A percentile compares a stretch with the other conserved stretches of the same genome.
Evolutionary conservation across 2,888 invertebrate species (phyloP).

Genomic region (Lagria hirta): DNA sequence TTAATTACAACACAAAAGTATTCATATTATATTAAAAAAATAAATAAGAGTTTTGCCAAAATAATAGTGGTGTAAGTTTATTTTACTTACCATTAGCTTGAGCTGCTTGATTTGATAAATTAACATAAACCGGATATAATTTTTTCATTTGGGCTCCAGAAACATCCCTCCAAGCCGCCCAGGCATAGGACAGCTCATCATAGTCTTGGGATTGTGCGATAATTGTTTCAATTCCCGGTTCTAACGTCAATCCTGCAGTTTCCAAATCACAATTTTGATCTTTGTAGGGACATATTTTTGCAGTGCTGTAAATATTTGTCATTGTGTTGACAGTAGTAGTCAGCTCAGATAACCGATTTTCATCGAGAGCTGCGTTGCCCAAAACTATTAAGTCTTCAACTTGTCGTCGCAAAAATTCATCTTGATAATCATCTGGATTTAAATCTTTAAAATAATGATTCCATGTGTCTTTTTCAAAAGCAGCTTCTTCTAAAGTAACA

Average conservation of each 20-base stretch:
- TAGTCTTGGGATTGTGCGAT: slow-evolving; percentile 58
- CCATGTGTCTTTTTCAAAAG: slow-evolving; percentile 53
- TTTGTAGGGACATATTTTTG: slow-evolving; percentile 52
- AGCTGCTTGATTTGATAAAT: slow-evolving; percentile 65
- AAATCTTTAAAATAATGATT: slow-evolving; percentile 47
- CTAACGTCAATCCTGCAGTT: slow-evolving; percentile 43
- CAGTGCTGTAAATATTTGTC: slow-evolving; percentile 52
- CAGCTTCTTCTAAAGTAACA: slow-evolving; percentile 37
- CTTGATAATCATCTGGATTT: slow-evolving; percentile 50
- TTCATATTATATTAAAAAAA: too few relatives aligned
- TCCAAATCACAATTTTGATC: slow-evolving; percentile 47
- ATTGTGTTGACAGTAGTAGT: slow-evolving; percentile 37
- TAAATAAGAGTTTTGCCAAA: too few relatives aligned
- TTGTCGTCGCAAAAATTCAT: slow-evolving; percentile 52
- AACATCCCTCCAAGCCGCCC: slow-evolving; percentile 66
- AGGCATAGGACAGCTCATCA: slow-evolving; percentile 63
- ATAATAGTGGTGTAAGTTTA: too few relatives aligned
- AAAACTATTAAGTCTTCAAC: slow-evolving; percentile 54
- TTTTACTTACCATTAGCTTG: slow-evolving; percentile 51
- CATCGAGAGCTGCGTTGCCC: slow-evolving; percentile 54
- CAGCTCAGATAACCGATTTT: too few relatives aligned
- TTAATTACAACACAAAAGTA: too few relatives aligned
- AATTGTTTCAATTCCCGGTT: slow-evolving; percentile 53
- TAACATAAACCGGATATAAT: slow-evolving; percentile 63
- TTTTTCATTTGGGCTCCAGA: slow-evolving; percentile 64